Percentiles rank a stretch among this genome's conserved stretches.
Conservation (phyloP, 2,113 vertebrate genomes). For the Dromas ardeola region DNA sequence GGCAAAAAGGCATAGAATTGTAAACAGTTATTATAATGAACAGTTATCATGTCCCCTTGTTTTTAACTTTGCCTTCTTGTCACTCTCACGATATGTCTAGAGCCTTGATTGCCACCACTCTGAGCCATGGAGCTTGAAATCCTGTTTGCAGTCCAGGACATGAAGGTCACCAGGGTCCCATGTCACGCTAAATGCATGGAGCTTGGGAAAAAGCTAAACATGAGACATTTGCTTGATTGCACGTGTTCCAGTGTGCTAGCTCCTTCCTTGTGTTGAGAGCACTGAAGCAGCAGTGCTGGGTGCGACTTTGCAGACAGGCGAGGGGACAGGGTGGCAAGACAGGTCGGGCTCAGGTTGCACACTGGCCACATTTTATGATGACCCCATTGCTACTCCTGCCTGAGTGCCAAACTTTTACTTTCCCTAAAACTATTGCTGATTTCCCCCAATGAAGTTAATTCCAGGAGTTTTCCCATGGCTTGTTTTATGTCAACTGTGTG, state of each 20-base stretch:
- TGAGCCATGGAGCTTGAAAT: neutral
- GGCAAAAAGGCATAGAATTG: neutral
- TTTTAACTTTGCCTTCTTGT: neutral
- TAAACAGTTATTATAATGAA: neutral
- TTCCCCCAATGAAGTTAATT: neutral
- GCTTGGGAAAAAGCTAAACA: neutral
- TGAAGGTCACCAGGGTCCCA: neutral
- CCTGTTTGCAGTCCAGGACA: neutral
- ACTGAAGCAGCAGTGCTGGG: neutral
- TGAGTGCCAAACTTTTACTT: neutral
- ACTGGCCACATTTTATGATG: neutral
- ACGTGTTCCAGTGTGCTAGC: neutral
- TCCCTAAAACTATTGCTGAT: neutral
- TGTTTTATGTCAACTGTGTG: neutral
- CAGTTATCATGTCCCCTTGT: neutral
- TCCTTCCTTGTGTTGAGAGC: neutral
- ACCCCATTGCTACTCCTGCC: neutral
- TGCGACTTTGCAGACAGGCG: neutral
- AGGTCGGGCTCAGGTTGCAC: fast-evolving
- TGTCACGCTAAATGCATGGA: neutral
- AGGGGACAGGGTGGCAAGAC: neutral
- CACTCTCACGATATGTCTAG: neutral
- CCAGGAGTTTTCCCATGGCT: neutral
- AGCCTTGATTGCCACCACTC: neutral
- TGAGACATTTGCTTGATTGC: neutral